Base-by-base conservation (phyloP, 2,797 vertebrate genomes). In the Cichlasoma orientale region DNA sequence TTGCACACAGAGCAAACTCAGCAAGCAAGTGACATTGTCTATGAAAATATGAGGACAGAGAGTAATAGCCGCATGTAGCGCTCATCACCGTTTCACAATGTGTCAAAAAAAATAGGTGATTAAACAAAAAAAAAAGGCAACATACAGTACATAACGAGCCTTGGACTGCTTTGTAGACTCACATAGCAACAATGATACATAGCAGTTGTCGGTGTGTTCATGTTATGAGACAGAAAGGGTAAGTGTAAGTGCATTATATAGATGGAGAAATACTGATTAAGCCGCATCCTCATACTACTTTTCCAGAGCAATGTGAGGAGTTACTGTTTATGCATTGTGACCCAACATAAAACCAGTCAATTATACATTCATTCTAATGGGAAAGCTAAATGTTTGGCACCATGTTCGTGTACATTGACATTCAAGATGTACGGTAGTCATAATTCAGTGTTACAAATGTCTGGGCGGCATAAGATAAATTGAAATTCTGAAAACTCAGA, bases 1-100 rank as follows among this genome's bases (percentile, higher is more conserved):
- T 90, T 93, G 89, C 91, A 81, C 80, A 59, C 63, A 72, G 55
- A 83, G 88, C 82, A 92, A 93, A 93, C 83, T 88, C 84, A 69
- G 79, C 83, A 87, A 93, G 82, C 92, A 93, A 91, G 92, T 91
- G 92, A 92, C 92, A 91, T 91, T 92, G 91, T 94, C 92, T 91
- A 77, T 82, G 56, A 88, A 91, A 92, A 93, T 82, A 89, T 63
- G 86, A 92, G 77, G 80, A 91, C 79, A 88, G 82, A 85, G 74
- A 78, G 56, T 77, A 89, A 90, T 77, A 90, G 84, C 83, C 84
- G 83, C 80, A 87, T 85, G 75, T 84, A 85, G 91, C 75, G 91
- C 80, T 90, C 89, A 86, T 86, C 84, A 86, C 54, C 12, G 55
- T 87, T 90, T 90, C 83, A 88, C 63, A 41, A 0, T 82, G 83